Base-by-base conservation (phyloP, 1,140 invertebrate species). In the Laupala kohalensis region DNA sequence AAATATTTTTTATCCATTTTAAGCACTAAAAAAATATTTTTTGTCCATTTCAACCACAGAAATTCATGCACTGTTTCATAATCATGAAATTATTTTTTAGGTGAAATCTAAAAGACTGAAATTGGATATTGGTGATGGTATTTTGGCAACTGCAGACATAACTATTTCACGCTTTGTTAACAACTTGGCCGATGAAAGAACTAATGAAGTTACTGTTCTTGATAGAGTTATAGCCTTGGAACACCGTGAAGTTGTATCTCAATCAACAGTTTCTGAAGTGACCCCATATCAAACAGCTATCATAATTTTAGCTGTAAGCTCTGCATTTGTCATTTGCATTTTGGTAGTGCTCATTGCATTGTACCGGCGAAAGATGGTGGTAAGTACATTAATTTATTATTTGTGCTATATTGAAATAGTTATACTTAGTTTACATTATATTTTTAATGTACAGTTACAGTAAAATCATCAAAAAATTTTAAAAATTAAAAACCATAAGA, bases 271-370 rank as follows among this genome's bases (percentile, higher is more conserved):
- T n/a, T 86, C 85, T 25, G 80, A 84, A 29, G 83, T 86, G 25
- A 87, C 88, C 5, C 85, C 88, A 37, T 90, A 90, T 78, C 87
- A 90, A 76, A 90, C 88, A 1, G 87, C 88, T 19, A 83, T 89
- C 5, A 85, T 91, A 69, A 87, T 90, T 5, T 80, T 90, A 25
- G 88, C 86, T 5, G 87, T 87, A 0, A 86, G 87, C 2, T 89
- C 88, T 27, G 88, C 88, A 13, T 90, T 90, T 76, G 83, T 90
- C 69, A 89, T 91, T 74, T 88, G 87, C 77, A 87, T 88, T 63
- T 79, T 91, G 23, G 84, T 87, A 13, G 84, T 90, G 19, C 79
- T 90, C 5, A 80, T 90, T 12, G 86, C 90, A 79, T 81, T 90
- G 15, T 90, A 90, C 78, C 83, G 84, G 12, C 76, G 73, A 37